Evolutionary conservation across 2,888 invertebrate genomes (phyloP), one percentile per base, ranked within the genome.

Genomic region (Scaptodrosophila latifasciaeformis): DNA sequence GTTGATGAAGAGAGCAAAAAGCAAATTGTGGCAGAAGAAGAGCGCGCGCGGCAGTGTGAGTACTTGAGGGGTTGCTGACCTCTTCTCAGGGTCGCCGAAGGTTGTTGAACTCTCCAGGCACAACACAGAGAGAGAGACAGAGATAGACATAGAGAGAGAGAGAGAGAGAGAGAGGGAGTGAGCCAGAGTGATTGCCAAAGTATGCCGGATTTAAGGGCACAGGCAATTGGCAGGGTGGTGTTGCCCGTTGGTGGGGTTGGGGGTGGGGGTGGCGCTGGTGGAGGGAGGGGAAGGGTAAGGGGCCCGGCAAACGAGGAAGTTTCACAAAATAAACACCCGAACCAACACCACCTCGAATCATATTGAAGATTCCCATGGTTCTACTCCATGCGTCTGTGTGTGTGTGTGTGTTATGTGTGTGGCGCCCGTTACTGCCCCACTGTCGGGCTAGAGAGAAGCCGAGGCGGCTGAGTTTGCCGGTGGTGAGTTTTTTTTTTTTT

Each of bases 31-130:
- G 0, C 31, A 45, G 50, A 45, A 49, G 37, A 59, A 34, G 54
- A 21, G 47, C 10, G 31, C 10, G 46, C 42, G 30, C 51, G 54
- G 35, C 34, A 55, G 51, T 43, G 31, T 31, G 49, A 13, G 13
- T 42, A 24, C 47, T 55, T 72, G 82, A 81, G 83, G 84, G 86
- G 86, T 86, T 86, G 85, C 83, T 84, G 85, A 86, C 86, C 86
- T 86, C 85, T 82, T 86, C 84, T 86, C 86, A 86, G 86, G 86
- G 86, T 86, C 86, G 85, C 82, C 81, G 75, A 75, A 82, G 86
- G 83, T 84, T 84, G 70, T 85, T 86, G 84, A 86, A 84, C 86
- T 70, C 62, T 54, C n/a, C n/a, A n/a, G n/a, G n/a, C n/a, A n/a
- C n/a, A n/a, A n/a, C n/a, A n/a, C n/a, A n/a, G n/a, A n/a, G n/a